A percentile compares a stretch with the other conserved stretches of the same genome.
These are phyloP conservation scores for Dendroctonus ponderosae DNA, from an alignment of 1,140 invertebrate genomes.

Conservation along the genomic window DNA sequence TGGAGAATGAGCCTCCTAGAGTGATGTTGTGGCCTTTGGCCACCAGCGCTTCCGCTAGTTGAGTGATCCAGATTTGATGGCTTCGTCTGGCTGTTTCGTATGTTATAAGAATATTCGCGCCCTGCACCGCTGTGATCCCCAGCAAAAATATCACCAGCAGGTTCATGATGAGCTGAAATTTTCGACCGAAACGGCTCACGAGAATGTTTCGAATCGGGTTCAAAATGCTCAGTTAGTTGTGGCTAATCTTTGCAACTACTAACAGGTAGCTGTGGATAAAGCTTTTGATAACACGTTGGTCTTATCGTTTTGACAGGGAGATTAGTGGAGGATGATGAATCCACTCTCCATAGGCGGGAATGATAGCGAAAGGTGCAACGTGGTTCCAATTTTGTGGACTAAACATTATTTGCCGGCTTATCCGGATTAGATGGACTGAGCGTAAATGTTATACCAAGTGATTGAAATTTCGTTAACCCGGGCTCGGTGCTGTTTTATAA, in stretches of 20 bases:
- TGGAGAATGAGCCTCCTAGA: constrained; percentile 27
- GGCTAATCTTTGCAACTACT: no score
- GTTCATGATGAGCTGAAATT: neutral
- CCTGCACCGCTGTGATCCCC: neutral
- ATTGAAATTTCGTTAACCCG: no score
- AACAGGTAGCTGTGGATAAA: neutral
- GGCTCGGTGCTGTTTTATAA: no score
- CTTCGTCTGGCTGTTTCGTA: constrained; percentile 29
- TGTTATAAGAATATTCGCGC: constrained; percentile 25
- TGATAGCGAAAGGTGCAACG: no score
- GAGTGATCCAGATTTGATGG: constrained; percentile 40
- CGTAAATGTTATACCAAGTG: no score
- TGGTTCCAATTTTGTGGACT: no score
- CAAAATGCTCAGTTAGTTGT: neutral
- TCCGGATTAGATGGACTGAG: no score
- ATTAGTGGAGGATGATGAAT: constrained; percentile 6
- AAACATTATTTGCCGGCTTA: no score
- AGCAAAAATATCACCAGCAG: constrained; percentile 1
- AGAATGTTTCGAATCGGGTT: neutral
- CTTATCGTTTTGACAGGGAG: constrained; percentile 7
- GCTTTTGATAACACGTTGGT: neutral
- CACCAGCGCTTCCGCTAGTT: constrained; percentile 28
- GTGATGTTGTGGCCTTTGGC: constrained; percentile 38
- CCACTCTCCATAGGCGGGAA: neutral
- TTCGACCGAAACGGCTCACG: neutral